Evolutionary conservation across 2,888 invertebrate species (phyloP), one percentile per base, ranked within the genome.

Genomic region (Meteorus colon): DNA sequence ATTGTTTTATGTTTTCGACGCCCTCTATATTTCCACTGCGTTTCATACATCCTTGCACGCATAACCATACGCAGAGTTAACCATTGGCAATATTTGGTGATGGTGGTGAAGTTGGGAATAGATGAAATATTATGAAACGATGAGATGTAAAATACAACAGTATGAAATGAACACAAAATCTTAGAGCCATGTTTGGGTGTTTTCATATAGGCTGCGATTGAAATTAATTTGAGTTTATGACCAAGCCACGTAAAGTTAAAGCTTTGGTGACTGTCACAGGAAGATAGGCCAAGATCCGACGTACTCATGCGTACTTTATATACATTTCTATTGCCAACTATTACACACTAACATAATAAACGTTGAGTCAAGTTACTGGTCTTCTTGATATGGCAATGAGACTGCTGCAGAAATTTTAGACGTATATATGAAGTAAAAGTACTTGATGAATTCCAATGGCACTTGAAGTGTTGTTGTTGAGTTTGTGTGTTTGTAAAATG

Each of bases 141-240:
- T 74, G 24, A 60, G 60, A 70, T 14, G 59, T 6, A 60, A 67
- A 48, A 51, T 51, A 41, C n/a, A 19, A 55, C 29, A 14, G 16
- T 29, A n/a, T 65, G 4, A 41, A 37, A 8, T 8, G 0, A 55
- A 55, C 24, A 24, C 19, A 55, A 55, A 55, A 55, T 55, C 55
- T 55, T 55, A 55, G 8, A 55, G 4, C 5, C n/a, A 8, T 34
- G n/a, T 24, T 19, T 29, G 6, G n/a, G 1, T 77, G 66, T 73
- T 1, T 80, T 80, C 77, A 82, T 81, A 81, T 82, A 85, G 85
- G 84, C 85, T 87, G 10, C 19, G 87, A 88, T 89, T 88, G 87
- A 87, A 89, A 89, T 89, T 89, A 89, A 89, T 89, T 88, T 87
- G 84, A 78, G 83, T 88, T 88, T 88, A 88, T 84, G 85, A 83